These are phyloP conservation scores for Erpornis zantholeuca DNA, from an alignment of 2,113 vertebrate species.

Conservation along the genomic window DNA sequence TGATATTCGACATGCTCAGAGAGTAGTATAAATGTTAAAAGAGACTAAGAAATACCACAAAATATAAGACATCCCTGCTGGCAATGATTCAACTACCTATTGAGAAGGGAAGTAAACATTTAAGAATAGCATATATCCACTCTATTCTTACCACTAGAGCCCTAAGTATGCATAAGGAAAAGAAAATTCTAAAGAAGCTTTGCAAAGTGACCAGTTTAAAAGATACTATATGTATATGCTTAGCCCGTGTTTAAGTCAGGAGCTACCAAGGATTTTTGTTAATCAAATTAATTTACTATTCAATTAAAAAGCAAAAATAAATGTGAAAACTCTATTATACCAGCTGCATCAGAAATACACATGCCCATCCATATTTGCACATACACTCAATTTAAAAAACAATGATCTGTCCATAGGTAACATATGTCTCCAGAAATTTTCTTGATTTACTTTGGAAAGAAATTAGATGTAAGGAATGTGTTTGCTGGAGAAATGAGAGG, in stretches of 20 bases:
- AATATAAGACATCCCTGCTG: neutral
- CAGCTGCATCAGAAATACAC: neutral
- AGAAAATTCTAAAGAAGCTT: neutral
- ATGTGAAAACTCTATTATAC: slow-evolving; percentile 15
- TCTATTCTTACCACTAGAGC: neutral
- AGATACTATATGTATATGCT: neutral
- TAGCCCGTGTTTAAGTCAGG: neutral
- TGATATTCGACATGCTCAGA: neutral
- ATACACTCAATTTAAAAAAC: neutral
- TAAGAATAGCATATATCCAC: neutral
- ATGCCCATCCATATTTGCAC: neutral
- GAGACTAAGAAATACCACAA: neutral
- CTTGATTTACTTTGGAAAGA: neutral
- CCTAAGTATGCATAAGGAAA: neutral
- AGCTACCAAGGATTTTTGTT: neutral
- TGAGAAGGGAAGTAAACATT: neutral
- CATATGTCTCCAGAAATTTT: neutral
- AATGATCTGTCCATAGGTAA: neutral
- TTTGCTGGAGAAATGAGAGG: neutral
- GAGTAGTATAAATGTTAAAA: neutral
- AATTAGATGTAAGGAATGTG: neutral
- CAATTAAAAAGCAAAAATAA: slow-evolving; percentile 55
- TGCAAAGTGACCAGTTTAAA: neutral
- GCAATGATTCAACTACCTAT: neutral
- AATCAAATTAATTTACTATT: slow-evolving; percentile 54